A percentile compares a stretch with the other conserved stretches of the same genome.
Evolutionary conservation across 2,113 vertebrate species (phyloP).

Genomic region (Tachycineta bicolor): DNA sequence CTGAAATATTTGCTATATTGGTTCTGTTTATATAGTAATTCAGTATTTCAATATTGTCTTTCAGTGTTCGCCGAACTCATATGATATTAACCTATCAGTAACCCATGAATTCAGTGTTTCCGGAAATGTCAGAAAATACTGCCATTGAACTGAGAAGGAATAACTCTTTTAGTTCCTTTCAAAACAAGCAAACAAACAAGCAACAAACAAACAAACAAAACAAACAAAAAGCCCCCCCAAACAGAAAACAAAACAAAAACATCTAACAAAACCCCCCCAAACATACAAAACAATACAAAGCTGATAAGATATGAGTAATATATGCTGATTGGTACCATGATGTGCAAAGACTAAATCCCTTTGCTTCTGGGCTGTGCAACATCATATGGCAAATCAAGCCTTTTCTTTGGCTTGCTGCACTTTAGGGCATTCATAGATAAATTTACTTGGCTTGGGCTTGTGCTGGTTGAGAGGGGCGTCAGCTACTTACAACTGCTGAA

Average conservation of each 20-base stretch:
- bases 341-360: neutral
- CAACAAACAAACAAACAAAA: no score
- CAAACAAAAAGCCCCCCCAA: neutral
- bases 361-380: neutral
- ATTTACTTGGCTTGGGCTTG: neutral
- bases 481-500: neutral
- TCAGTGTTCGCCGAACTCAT: neutral
- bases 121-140: neutral
- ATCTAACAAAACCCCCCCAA: neutral
- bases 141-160: neutral
- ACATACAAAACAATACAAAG: neutral
- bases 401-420: neutral
- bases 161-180: neutral
- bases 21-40: neutral
- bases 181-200: no score
- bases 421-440: neutral
- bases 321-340: neutral
- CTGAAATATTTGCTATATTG: neutral
- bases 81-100: neutral
- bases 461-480: neutral
- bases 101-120: neutral
- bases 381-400: neutral
- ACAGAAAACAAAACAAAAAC: neutral
- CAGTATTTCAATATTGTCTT: neutral
- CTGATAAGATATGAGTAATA: neutral